Evolutionary conservation across 2,797 vertebrate genomes (phyloP).

Genomic region (Rhynchotus rufescens): DNA sequence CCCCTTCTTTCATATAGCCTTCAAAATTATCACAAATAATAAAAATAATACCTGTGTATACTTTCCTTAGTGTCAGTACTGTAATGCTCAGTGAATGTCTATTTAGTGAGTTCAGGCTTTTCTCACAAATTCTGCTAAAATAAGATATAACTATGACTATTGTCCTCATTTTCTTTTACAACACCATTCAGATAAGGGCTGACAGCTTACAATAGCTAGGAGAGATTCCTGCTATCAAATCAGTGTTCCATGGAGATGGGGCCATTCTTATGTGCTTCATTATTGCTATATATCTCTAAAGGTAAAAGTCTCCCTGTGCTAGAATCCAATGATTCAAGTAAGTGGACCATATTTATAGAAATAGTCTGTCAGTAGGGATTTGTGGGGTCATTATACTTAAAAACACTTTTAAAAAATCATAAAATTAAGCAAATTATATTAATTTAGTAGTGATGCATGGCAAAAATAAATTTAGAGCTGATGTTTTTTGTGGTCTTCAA

Average conservation of each 20-base stretch:
- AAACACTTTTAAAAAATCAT: neutral
- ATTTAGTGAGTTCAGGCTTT: neutral
- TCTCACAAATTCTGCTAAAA: neutral
- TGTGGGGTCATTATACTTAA: neutral
- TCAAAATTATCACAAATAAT: neutral
- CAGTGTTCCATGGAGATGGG: neutral
- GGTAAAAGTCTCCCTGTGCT: neutral
- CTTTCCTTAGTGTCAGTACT: neutral
- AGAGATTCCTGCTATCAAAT: neutral
- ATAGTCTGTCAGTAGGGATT: neutral
- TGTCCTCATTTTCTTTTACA: neutral
- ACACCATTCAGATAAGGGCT: neutral
- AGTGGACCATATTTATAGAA: neutral
- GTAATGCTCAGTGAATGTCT: neutral
- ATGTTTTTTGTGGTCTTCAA: neutral
- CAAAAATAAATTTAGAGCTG: neutral
- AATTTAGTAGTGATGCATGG: neutral
- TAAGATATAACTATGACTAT: neutral
- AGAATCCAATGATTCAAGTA: neutral
- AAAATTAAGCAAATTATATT: neutral
- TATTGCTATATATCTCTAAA: neutral
- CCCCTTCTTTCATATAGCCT: neutral
- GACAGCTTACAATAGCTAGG: neutral
- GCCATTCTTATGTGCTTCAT: neutral
- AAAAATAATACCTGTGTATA: neutral